These are phyloP conservation scores for Valencia hispanica DNA, from an alignment of 2,797 vertebrate species.

Conservation along the genomic window DNA sequence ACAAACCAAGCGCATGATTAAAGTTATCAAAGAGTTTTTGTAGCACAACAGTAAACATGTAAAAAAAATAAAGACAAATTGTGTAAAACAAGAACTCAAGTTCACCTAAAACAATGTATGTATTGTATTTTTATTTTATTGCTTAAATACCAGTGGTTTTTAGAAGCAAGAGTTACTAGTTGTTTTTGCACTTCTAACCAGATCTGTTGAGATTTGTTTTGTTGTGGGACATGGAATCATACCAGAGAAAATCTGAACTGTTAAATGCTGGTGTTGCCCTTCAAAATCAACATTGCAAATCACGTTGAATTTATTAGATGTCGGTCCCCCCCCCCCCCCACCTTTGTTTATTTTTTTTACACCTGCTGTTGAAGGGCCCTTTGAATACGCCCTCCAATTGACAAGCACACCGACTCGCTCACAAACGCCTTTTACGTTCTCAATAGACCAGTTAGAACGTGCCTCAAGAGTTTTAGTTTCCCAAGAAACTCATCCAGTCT, in stretches of 20 bases:
- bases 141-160: too few species aligned
- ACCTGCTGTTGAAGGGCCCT: neutral
- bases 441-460: constrained; percentile 17
- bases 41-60: too few species aligned
- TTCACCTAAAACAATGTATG: too few species aligned
- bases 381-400: neutral
- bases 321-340: neutral
- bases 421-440: neutral
- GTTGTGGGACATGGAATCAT: neutral
- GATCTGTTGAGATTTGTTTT: neutral
- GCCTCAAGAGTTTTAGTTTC: constrained; percentile 23
- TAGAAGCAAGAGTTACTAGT: too few species aligned
- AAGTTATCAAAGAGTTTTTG: too few species aligned
- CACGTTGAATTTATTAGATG: neutral
- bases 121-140: too few species aligned
- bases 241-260: too few species aligned
- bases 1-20: too few species aligned
- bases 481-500: constrained; percentile 21
- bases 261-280: neutral
- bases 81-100: too few species aligned
- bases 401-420: too few species aligned
- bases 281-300: neutral
- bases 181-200: neutral
- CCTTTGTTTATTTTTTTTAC: too few species aligned
- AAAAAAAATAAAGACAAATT: too few species aligned